Conservation (phyloP, 2,797 vertebrate genomes). For the Denticeps clupeoides region DNA sequence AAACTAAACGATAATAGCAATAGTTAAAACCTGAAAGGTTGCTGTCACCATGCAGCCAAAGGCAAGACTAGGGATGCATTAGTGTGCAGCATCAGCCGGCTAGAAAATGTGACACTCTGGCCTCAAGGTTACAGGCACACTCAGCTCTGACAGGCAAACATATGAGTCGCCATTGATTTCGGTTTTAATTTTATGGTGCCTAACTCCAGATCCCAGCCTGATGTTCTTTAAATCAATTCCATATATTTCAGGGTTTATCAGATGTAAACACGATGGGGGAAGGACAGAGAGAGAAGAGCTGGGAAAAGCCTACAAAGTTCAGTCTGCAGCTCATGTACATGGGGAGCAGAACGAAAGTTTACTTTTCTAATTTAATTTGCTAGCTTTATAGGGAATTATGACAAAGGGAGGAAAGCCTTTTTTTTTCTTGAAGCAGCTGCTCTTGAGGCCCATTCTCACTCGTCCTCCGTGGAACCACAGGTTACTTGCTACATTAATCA, state of each 20-base stretch:
- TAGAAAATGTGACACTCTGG: constrained; percentile 44
- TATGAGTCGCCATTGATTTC: constrained; percentile 62
- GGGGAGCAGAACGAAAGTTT: no score
- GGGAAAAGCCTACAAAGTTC: constrained; percentile 1
- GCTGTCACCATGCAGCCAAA: no score
- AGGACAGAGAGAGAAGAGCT: constrained; percentile 22
- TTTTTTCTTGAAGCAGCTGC: constrained; percentile 41
- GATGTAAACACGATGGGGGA: constrained; percentile 38
- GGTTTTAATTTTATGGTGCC: constrained; percentile 66
- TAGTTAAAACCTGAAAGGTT: no score
- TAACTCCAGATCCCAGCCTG: constrained; percentile 53
- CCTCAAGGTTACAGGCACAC: constrained; percentile 50
- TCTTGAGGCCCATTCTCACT: constrained; percentile 39
- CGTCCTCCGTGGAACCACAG: constrained; percentile 44
- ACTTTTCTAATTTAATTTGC: no score
- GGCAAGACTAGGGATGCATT: no score
- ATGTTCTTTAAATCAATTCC: constrained; percentile 54
- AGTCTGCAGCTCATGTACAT: no score
- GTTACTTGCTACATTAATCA: constrained; percentile 54
- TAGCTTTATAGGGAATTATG: constrained; percentile 4
- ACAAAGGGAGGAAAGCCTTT: constrained; percentile 27
- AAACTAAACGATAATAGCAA: no score
- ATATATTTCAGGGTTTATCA: constrained; percentile 47
- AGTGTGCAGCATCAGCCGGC: background rate
- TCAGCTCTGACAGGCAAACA: constrained; percentile 44